A percentile compares a stretch with the other conserved stretches of the same genome.
Evolutionary conservation across 2,113 vertebrate genomes (phyloP).

Genomic region (Platanista minor): DNA sequence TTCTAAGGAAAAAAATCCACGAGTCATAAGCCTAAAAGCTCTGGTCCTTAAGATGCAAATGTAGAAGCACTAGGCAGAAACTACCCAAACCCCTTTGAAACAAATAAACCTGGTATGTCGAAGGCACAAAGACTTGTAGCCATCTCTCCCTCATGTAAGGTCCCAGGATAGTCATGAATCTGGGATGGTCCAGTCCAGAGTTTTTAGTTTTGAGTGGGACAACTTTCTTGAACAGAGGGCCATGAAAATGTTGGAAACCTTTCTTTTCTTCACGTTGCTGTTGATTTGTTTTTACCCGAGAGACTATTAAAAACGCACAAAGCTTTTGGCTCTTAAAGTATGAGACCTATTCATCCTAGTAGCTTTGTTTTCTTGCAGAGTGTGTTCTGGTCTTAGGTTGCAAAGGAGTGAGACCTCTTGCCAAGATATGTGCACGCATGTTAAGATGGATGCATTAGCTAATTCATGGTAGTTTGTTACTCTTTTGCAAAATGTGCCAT

Average conservation of each 20-base stretch:
- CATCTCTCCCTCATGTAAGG: neutral
- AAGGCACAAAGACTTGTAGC: neutral
- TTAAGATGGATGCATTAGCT: constrained; percentile 65
- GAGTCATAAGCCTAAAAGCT: constrained; percentile 7
- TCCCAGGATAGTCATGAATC: neutral
- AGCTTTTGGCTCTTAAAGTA: neutral
- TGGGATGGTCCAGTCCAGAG: neutral
- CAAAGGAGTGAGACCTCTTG: constrained; percentile 72
- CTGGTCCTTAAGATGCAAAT: constrained; percentile 25
- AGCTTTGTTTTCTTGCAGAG: constrained; percentile 69
- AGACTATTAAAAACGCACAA: constrained; percentile 31
- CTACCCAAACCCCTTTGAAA: constrained; percentile 17
- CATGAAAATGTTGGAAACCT: constrained; percentile 15
- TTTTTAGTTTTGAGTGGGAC: constrained; percentile 48
- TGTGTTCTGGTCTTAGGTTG: constrained; percentile 74
- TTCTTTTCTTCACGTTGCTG: neutral
- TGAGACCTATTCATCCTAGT: constrained; percentile 16
- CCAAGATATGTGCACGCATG: constrained; percentile 50
- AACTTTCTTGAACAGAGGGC: constrained; percentile 45
- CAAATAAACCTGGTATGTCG: neutral
- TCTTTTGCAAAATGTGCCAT: constrained; percentile 45
- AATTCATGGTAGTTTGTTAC: constrained; percentile 15
- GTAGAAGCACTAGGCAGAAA: constrained; percentile 24
- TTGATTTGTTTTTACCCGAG: constrained; percentile 10
- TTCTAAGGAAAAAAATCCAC: constrained; percentile 15